Base-by-base conservation (phyloP, 2,113 vertebrate species). In the Emberiza fucata region DNA sequence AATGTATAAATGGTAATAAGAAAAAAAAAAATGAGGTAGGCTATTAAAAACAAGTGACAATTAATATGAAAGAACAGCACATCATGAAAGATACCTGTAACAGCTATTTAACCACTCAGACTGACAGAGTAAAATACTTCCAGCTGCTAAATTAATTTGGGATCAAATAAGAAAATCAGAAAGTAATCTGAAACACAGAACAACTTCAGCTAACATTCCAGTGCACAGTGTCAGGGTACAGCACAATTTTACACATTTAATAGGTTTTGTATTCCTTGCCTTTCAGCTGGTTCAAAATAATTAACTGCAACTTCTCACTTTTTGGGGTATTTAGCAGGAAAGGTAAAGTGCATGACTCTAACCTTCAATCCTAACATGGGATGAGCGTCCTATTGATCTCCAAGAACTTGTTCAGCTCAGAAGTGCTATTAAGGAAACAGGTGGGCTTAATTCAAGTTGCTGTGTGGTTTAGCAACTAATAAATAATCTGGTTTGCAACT, bases 21-120 rank as follows among this genome's bases (percentile, higher is more conserved):
- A 77, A 81, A 87, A 82, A 82, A 56, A 11, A 79, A 92, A 95
- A 64, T 94, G 90, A 95, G 92, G 94, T 92, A 94, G 92, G 92
- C 90, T 94, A 76, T 78, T 70, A 39, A 71, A 71, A 90, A 59
- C 65, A 95, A 94, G 85, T 50, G 45, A 88, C 54, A 95, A 57
- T 93, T 93, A 57, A 94, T 69, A 84, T 25, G 39, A 40, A 87
- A 84, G 59, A 92, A 65, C 35, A 92, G 16, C 73, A 95, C 45
- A 79, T 45, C 23, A 79, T 28, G 21, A 71, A 56, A 84, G 70
- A 63, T 47, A 95, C 9, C 37, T 94, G 37, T 53, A 95, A 88
- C 54, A 81, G 57, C 50, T 53, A 35, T 66, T 76, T 45, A 86
- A 85, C 73, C 39, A 31, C 40, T 73, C 88, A 92, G 70, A 63